A percentile compares a stretch with the other conserved stretches of the same genome.
phyloP scores from a whole-genome alignment of 35 echinoderm and acorn worm species.

The Hemicentrotus pulcherrimus region DNA sequence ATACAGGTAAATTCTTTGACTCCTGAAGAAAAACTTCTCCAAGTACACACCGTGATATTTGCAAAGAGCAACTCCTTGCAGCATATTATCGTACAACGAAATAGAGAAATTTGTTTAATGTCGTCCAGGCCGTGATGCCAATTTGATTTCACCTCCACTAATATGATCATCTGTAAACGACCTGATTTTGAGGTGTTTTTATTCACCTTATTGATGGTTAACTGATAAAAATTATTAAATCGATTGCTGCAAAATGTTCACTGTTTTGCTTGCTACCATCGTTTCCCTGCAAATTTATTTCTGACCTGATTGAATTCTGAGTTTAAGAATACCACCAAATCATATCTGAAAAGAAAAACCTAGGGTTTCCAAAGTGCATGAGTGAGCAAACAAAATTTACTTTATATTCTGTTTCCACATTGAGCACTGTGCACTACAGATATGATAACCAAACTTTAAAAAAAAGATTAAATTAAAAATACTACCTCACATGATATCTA shows the following conservation, averaged over 20 bases:
- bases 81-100: neutral
- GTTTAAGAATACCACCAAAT: neutral
- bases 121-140: neutral
- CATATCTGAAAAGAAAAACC: neutral
- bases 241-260: neutral
- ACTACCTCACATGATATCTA: neutral
- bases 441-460: neutral
- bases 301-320: neutral
- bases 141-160: neutral
- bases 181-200: neutral
- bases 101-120: neutral
- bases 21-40: neutral
- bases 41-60: neutral
- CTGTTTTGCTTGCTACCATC: neutral
- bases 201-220: neutral
- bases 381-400: no score
- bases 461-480: neutral
- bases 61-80: neutral
- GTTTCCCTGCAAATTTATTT: neutral
- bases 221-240: neutral
- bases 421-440: neutral
- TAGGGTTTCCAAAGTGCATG: neutral
- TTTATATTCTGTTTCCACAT: neutral
- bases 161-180: neutral
- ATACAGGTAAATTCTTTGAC: neutral